Percentiles rank a stretch among this genome's conserved stretches.
These are phyloP conservation scores for Oligia fasciuncula DNA, from an alignment of 2,888 invertebrate genomes.

Conservation along the genomic window DNA sequence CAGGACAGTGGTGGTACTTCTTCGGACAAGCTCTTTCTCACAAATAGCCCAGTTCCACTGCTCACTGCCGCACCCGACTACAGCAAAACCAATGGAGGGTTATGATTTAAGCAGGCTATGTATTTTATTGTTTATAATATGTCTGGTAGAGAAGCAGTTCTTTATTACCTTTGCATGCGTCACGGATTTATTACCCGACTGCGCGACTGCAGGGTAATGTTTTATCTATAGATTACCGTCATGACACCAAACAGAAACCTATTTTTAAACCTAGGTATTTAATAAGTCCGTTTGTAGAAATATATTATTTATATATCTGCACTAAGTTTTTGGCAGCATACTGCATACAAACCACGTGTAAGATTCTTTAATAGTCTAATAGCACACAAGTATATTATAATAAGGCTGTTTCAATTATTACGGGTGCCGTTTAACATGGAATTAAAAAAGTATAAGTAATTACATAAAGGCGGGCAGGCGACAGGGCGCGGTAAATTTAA, in stretches of 20 bases:
- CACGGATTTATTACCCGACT: too few species aligned
- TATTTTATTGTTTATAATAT: too few species aligned
- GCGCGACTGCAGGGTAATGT: too few species aligned
- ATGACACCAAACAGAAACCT: background rate
- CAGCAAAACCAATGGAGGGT: too few species aligned
- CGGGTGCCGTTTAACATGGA: background rate
- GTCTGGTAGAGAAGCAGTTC: too few species aligned
- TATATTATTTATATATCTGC: slow-evolving; percentile 16
- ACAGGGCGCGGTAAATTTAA: background rate
- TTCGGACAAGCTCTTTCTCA: too few species aligned
- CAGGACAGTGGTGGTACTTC: too few species aligned
- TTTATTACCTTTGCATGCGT: too few species aligned
- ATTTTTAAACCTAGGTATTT: slow-evolving; percentile 16
- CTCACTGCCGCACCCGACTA: too few species aligned
- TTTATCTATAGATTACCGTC: background rate
- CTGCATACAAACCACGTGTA: slow-evolving; percentile 35
- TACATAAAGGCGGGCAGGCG: slow-evolving; percentile 1
- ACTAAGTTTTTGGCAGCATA: slow-evolving; percentile 43
- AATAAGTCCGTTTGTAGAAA: slow-evolving; percentile 17
- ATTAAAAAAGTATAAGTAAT: background rate
- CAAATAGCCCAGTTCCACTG: too few species aligned
- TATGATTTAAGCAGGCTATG: too few species aligned
- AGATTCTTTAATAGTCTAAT: slow-evolving; percentile 7
- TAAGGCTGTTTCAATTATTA: slow-evolving; percentile 14
- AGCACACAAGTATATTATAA: slow-evolving; percentile 2